Conservation (phyloP, 2,888 invertebrate species). For the Pristionchus mayeri region DNA sequence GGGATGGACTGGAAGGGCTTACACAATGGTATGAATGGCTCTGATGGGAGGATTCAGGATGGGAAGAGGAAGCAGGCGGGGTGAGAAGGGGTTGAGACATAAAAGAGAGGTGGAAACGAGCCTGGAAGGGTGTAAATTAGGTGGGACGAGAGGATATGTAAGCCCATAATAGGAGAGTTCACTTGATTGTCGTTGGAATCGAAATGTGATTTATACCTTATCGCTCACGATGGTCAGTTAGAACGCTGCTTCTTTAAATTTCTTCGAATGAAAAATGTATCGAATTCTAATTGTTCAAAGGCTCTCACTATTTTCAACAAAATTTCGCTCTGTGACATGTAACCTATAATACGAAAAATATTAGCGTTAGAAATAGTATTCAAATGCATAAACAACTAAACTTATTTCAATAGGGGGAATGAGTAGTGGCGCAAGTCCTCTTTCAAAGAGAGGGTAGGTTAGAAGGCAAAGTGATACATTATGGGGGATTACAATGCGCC, state of each 20-base stretch:
- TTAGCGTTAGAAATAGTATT: too few relatives aligned
- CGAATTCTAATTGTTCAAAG: too few relatives aligned
- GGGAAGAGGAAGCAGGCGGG: not conserved
- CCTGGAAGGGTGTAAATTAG: not conserved
- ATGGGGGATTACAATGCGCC: not conserved
- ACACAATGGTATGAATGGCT: not conserved
- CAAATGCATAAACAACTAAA: too few relatives aligned
- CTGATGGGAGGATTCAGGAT: not conserved
- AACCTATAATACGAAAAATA: too few relatives aligned
- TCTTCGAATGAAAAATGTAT: too few relatives aligned
- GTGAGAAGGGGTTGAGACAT: not conserved
- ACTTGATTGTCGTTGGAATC: not conserved
- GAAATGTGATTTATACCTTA: too few relatives aligned
- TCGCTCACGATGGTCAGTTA: too few relatives aligned
- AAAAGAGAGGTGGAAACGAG: constrained; percentile 24
- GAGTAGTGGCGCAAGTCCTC: not conserved
- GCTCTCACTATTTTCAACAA: too few relatives aligned
- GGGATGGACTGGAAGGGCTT: constrained; percentile 12
- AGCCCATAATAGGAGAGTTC: not conserved
- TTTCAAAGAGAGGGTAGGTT: not conserved
- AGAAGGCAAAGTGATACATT: constrained; percentile 19
- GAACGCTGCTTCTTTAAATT: too few relatives aligned
- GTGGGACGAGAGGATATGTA: not conserved
- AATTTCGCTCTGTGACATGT: too few relatives aligned
- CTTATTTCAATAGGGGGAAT: too few relatives aligned